Evolutionary conservation across 2,888 invertebrate genomes (phyloP).

Genomic region (Galeopsomyia nigrocyanea): DNA sequence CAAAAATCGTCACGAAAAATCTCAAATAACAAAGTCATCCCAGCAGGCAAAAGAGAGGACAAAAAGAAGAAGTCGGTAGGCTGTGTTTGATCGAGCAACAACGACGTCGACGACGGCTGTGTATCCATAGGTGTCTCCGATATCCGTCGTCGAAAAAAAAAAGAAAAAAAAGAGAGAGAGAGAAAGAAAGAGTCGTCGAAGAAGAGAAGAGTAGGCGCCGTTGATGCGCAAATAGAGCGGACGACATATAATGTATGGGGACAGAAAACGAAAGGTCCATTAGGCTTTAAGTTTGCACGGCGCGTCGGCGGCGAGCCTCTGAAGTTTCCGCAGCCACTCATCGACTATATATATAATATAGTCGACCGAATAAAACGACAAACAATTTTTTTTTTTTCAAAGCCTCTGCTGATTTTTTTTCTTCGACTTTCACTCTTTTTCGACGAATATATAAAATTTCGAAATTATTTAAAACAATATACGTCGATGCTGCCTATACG

Average conservation of each 20-base stretch:
- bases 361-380: constrained; percentile 57
- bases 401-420: neutral
- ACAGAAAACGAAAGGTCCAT: constrained; percentile 57
- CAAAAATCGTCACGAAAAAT: neutral
- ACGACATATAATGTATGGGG: neutral
- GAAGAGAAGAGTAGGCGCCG: constrained; percentile 13
- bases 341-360: too few species aligned
- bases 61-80: constrained; percentile 16
- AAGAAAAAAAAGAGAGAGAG: neutral
- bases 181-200: neutral
- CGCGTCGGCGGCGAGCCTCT: constrained; percentile 54
- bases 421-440: constrained; percentile 3
- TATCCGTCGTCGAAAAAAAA: constrained; percentile 20
- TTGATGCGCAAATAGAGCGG: constrained; percentile 49
- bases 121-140: constrained; percentile 32
- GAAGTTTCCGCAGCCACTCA: constrained; percentile 58
- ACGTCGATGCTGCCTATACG: too few species aligned
- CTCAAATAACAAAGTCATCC: too few species aligned
- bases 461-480: too few species aligned
- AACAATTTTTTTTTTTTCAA: constrained; percentile 53
- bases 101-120: too few species aligned
- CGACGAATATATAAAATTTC: too few species aligned
- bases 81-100: constrained; percentile 29
- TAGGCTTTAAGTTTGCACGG: constrained; percentile 67
- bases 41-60: constrained; percentile 1